Evolutionary conservation across 2,888 invertebrate species (phyloP).

Genomic region (Oxycera nigricornis): DNA sequence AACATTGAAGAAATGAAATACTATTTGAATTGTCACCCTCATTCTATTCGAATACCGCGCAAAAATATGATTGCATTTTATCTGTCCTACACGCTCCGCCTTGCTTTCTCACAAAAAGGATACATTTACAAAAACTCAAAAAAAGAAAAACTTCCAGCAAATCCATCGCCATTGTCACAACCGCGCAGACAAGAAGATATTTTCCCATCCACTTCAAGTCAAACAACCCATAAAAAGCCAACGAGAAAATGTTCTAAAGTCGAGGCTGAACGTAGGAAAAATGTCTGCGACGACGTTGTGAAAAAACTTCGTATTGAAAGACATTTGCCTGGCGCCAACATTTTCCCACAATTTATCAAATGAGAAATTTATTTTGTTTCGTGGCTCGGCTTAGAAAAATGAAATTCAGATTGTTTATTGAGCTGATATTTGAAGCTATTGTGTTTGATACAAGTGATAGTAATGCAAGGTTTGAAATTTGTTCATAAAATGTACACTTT

Average conservation of each 20-base stretch:
- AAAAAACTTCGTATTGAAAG: not conserved
- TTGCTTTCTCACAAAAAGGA: too few relatives aligned
- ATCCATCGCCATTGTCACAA: not conserved
- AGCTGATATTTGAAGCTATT: too few relatives aligned
- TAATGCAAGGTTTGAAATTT: too few relatives aligned
- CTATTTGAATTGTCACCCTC: not conserved
- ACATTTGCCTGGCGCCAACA: conserved; percentile 32
- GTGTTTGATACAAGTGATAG: too few relatives aligned
- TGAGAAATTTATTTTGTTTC: not conserved
- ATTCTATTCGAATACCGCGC: not conserved
- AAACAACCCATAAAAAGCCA: conserved; percentile 26
- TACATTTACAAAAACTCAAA: not conserved
- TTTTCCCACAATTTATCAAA: conserved; percentile 37
- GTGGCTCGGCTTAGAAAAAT: not conserved
- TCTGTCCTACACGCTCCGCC: not conserved
- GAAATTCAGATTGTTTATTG: too few relatives aligned
- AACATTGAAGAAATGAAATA: not conserved
- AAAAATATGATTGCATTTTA: conserved; percentile 3
- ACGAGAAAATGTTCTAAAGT: conserved; percentile 28
- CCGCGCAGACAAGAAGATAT: not conserved
- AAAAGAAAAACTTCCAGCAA: not conserved
- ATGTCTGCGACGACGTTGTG: not conserved
- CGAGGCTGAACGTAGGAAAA: not conserved
- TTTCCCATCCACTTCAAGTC: not conserved
- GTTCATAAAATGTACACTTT: too few relatives aligned